Evolutionary conservation across 2,113 vertebrate species (phyloP).

Genomic region (Oenanthe melanoleuca): DNA sequence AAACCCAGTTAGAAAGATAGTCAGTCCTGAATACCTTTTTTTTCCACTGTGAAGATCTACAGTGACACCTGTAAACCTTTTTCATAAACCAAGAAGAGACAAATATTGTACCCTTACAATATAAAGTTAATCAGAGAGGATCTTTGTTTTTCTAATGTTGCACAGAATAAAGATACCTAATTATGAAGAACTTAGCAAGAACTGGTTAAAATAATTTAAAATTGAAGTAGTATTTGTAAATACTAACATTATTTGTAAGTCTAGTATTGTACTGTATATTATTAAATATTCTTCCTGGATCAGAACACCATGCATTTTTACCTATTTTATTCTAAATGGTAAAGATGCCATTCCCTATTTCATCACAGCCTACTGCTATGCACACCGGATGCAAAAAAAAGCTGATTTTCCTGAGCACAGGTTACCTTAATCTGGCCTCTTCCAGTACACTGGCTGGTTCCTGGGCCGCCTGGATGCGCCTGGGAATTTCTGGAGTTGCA

Average conservation of each 20-base stretch:
- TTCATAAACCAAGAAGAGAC: not conserved
- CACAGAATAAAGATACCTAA: not conserved
- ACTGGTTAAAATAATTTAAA: not conserved
- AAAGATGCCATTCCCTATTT: not conserved
- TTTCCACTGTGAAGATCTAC: not conserved
- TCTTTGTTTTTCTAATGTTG: not conserved
- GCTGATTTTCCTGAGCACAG: not conserved
- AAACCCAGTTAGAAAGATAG: not conserved
- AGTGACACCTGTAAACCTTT: not conserved
- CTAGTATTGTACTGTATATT: not conserved
- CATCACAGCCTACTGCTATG: not conserved
- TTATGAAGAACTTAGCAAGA: not conserved
- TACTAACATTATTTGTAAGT: not conserved
- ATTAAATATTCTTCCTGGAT: not conserved
- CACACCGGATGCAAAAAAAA: not conserved
- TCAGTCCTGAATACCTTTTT: not conserved
- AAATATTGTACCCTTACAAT: not conserved
- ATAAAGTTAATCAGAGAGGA: not conserved
- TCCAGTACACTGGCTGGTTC: conserved; percentile 83
- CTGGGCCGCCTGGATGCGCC: conserved; percentile 74
- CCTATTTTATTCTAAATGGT: not conserved
- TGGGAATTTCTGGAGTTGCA: conserved; percentile 87
- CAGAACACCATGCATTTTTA: not conserved
- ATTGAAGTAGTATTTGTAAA: not conserved
- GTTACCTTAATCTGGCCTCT: conserved; percentile 87